These are phyloP conservation scores for Emydocephalus ijimae DNA, from an alignment of 2,113 vertebrate genomes.

Conservation along the genomic window DNA sequence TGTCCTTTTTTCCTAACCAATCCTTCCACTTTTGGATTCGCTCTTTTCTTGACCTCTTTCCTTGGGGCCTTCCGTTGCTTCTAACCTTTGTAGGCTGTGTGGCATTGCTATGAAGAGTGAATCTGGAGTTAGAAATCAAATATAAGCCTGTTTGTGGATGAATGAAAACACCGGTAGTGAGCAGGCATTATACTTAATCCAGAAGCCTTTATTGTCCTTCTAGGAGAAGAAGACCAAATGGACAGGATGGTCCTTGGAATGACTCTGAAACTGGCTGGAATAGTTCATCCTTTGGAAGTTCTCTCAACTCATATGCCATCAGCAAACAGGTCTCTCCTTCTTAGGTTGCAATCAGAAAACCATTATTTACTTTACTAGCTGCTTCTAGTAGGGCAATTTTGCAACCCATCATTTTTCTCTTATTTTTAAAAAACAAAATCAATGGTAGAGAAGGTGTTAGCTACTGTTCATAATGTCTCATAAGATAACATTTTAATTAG, in stretches of 20 bases:
- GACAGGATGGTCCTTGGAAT: background rate
- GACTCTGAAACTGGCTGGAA: background rate
- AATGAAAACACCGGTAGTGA: background rate
- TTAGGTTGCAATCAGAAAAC: too few species aligned
- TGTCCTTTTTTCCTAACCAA: background rate
- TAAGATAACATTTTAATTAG: background rate
- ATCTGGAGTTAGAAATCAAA: background rate
- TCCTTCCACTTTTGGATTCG: background rate
- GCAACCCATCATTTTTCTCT: background rate
- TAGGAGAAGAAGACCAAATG: background rate
- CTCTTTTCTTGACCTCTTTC: background rate
- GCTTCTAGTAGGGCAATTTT: background rate
- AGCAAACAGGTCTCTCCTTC: background rate
- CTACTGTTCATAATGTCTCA: background rate
- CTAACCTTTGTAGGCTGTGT: background rate
- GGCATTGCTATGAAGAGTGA: background rate
- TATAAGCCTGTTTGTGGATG: background rate
- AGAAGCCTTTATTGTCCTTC: background rate
- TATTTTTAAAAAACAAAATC: background rate
- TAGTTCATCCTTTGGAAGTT: background rate
- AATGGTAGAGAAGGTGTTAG: background rate
- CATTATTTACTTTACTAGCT: background rate
- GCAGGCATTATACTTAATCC: background rate
- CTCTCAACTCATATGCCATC: background rate
- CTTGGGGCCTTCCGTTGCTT: background rate